Evolutionary conservation across 2,797 vertebrate species (phyloP), one percentile per base, ranked within the genome.

Genomic region (Coregonus suidteri): DNA sequence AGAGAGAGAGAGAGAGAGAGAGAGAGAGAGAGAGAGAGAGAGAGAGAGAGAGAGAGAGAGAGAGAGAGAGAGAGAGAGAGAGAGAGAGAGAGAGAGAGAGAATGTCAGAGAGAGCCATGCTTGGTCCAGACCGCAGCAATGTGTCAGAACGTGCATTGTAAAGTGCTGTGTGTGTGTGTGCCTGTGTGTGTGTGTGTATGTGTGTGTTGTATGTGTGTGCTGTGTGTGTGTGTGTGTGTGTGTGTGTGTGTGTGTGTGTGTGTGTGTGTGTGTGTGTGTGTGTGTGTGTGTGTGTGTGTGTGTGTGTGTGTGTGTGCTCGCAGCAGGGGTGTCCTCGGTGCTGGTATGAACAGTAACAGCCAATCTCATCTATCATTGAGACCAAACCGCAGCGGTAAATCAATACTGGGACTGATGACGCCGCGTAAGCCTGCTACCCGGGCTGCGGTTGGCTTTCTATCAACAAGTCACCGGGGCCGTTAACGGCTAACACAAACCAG

Each of bases 341-440:
- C n/a, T 30, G 41, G 13, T 52, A 47, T 30, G 31, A 6, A 52
- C 4, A 15, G 73, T 75, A 75, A 67, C 37, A 31, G 71, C 35
- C 83, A 83, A 83, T 89, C 75, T 82, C 88, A 90, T 92, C 87
- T 81, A 89, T 92, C 89, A 91, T 80, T 76, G 64, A 72, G 81
- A 81, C 88, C 84, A 86, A 92, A 74, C 84, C 85, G 79, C 90
- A 88, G 83, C 87, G 79, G 72, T 86, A 82, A 88, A 91, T 91
- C 89, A 81, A 88, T 87, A 75, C 20, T 9, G 79, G 67, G 81
- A 84, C 77, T 78, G 86, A 77, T 76, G 83, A 85, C 82, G 86
- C 83, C 56, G 80, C 81, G 86, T 71, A 83, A 75, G 83, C 84
- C 83, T 80, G 83, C 81, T 83, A 37, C 71, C 79, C 52, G 81